Evolutionary conservation across 2,888 invertebrate genomes (phyloP).

Genomic region (Teinopalpus imperialis): DNA sequence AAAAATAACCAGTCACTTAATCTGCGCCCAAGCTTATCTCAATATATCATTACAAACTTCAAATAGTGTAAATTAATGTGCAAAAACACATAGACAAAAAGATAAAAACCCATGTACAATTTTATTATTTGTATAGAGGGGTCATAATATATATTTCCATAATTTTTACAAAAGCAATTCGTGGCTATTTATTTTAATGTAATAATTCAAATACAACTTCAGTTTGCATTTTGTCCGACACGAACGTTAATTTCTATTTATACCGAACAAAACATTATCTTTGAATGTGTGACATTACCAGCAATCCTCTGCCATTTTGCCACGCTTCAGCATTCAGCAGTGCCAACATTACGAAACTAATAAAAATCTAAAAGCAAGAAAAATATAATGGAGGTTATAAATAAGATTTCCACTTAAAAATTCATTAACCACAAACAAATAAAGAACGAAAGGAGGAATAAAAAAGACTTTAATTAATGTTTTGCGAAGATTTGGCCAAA

Average conservation of each 20-base stretch:
- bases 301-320: conserved; percentile 2
- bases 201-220: conserved; percentile 2
- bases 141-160: no score
- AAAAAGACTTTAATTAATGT: conserved; percentile 28
- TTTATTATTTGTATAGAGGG: no score
- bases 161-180: no score
- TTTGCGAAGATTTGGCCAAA: conserved; percentile 27
- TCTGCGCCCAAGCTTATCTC: no score
- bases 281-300: conserved; percentile 12
- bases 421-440: conserved; percentile 32
- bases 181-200: conserved; percentile 1
- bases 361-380: conserved; percentile 1
- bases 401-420: conserved; percentile 29
- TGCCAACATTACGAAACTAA: conserved; percentile 20
- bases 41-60: no score
- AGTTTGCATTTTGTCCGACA: neutral
- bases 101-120: no score
- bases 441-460: conserved; percentile 22
- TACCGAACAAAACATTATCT: conserved; percentile 5
- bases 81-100: no score
- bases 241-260: conserved; percentile 4
- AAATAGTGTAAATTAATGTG: no score
- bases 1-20: no score
- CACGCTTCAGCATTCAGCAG: conserved; percentile 1
- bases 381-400: conserved; percentile 12